Conservation (phyloP, 2,888 invertebrate genomes). For the Labia minor region DNA sequence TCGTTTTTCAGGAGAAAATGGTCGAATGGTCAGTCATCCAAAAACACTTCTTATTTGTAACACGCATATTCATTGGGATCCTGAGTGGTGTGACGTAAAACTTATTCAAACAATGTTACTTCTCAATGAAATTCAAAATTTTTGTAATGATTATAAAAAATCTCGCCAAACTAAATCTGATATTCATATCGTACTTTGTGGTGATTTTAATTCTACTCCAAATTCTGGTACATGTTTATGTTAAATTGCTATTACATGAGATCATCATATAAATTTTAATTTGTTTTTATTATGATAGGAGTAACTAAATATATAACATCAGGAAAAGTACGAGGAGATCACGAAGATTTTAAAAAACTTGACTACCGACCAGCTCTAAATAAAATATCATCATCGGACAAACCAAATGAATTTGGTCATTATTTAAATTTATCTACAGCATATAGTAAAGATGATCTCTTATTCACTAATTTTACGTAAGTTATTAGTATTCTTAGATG, state of each 20-base stretch:
- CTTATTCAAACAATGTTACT: slow-evolving; percentile 99
- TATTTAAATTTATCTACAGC: slow-evolving; percentile 91
- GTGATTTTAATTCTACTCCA: slow-evolving; percentile 96
- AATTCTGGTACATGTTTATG: slow-evolving; percentile 63
- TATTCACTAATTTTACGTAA: slow-evolving; percentile 97
- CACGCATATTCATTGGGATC: slow-evolving; percentile 99
- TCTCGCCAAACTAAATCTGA: slow-evolving; percentile 63
- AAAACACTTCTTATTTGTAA: slow-evolving; percentile 92
- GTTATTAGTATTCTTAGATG: slow-evolving; percentile 34
- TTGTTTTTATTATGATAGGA: slow-evolving; percentile 44
- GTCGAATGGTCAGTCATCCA: not conserved
- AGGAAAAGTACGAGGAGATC: slow-evolving; percentile 81
- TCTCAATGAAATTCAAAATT: slow-evolving; percentile 81
- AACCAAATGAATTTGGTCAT: slow-evolving; percentile 83
- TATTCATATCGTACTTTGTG: slow-evolving; percentile 88
- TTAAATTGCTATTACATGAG: not conserved
- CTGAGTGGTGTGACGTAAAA: slow-evolving; percentile 98
- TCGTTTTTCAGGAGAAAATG: slow-evolving; percentile 42
- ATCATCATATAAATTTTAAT: not conserved
- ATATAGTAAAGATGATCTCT: slow-evolving; percentile 92
- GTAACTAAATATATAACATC: slow-evolving; percentile 91
- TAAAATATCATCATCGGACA: slow-evolving; percentile 77
- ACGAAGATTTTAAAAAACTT: slow-evolving; percentile 92
- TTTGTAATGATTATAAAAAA: slow-evolving; percentile 75
- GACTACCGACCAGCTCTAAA: slow-evolving; percentile 85